These are phyloP conservation scores for Tiliacea citrago DNA, from an alignment of 2,888 invertebrate species.

Conservation along the genomic window DNA sequence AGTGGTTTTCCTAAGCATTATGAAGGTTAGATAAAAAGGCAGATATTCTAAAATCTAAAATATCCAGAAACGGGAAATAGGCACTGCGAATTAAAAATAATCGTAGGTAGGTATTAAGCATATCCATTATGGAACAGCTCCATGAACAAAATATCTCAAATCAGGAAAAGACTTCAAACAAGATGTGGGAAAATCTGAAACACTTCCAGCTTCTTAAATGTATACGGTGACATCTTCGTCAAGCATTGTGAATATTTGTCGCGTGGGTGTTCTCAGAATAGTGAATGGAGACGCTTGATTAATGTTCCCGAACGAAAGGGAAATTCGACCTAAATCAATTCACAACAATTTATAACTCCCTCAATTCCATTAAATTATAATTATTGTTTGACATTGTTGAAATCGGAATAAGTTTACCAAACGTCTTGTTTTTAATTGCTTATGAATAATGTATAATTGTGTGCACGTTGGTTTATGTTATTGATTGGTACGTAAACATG, in stretches of 20 bases:
- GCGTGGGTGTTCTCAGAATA: slow-evolving; percentile 56
- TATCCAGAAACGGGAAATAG: not conserved
- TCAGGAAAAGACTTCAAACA: too few species aligned
- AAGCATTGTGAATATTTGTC: slow-evolving; percentile 66
- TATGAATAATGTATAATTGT: slow-evolving; percentile 52
- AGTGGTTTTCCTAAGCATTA: not conserved
- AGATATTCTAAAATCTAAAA: not conserved
- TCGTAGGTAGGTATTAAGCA: not conserved
- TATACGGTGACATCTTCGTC: slow-evolving; percentile 48
- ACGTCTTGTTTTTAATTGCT: slow-evolving; percentile 62
- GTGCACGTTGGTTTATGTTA: not conserved
- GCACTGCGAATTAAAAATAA: not conserved
- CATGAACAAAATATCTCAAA: not conserved
- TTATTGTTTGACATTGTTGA: slow-evolving; percentile 65
- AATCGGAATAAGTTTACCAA: slow-evolving; percentile 56
- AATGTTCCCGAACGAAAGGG: slow-evolving; percentile 69
- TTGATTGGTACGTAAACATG: slow-evolving; percentile 3
- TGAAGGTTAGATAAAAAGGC: not conserved
- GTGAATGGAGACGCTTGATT: slow-evolving; percentile 72
- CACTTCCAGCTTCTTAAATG: slow-evolving; percentile 40
- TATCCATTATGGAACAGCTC: not conserved
- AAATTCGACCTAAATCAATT: slow-evolving; percentile 75
- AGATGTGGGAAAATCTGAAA: not conserved
- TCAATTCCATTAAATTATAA: slow-evolving; percentile 71
- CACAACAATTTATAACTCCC: slow-evolving; percentile 73